Evolutionary conservation across 1,140 invertebrate species (phyloP), one percentile per base, ranked within the genome.

Genomic region (Zaprionus taronus): DNA sequence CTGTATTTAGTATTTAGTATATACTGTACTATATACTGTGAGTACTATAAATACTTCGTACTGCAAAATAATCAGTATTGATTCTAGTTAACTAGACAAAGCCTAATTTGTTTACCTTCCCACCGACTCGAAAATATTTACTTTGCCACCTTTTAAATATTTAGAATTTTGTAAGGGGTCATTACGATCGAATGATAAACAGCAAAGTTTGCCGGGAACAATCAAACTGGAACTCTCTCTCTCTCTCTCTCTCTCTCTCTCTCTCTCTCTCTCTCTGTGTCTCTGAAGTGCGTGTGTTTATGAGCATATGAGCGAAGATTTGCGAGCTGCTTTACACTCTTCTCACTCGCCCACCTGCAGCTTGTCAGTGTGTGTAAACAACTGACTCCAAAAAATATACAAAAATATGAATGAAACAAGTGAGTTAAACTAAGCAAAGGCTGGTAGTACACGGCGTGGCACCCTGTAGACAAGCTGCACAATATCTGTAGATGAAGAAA

Each of bases 331-430:
- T 41, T 41, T 41, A 7, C 44, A 47, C 44, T 20, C 6, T 11
- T 20, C 47, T 24, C 47, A 51, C 4, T 22, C 12, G 9, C 22
- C 47, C 47, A 51, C 20, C 47, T 51, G 47, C 47, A 51, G 47
- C 20, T n/a, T 51, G 47, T 24, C 47, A 51, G 47, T 51, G 47
- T 51, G 57, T 60, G 57, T 60, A 60, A 60, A 38, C 57, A 60
- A 6, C 41, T 47, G 47, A 51, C 47, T 51, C 47, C 22, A 24
- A 5, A 20, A 14, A 20, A 51, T 51, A 51, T 24, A 51, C 20
- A 51, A 51, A 47, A 51, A 22, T 51, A 51, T 51, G 47, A 51
- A 51, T 51, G 20, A 51, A 51, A 6, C 47, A 51, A 51, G 47
- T 14, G 20, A 9, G 36, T 38, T 5, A 38, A 38, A 7, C 31